These are phyloP conservation scores for Dolichomitus sp. DNA, from an alignment of 2,888 invertebrate species.

Conservation along the genomic window DNA sequence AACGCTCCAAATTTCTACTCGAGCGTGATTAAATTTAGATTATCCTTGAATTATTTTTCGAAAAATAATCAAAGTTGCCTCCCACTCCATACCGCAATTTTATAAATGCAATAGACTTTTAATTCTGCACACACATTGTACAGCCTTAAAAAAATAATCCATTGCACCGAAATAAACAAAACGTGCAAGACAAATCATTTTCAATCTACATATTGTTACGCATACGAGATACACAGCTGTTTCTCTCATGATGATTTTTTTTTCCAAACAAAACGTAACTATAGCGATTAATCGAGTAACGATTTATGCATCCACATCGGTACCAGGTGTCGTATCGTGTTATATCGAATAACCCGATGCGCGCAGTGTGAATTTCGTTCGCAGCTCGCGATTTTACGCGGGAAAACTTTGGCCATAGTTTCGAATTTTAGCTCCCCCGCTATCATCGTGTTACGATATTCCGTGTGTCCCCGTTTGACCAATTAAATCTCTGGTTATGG, in stretches of 20 bases:
- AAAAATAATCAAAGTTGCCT: neutral
- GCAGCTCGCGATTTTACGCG: conserved; percentile 24
- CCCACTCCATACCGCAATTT: neutral
- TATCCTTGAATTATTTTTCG: neutral
- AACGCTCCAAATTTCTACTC: no score
- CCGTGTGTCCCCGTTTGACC: conserved; percentile 37
- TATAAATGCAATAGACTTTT: neutral
- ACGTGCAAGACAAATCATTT: neutral
- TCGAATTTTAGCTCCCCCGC: conserved; percentile 19
- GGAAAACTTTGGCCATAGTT: conserved; percentile 13
- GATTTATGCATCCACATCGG: conserved; percentile 7
- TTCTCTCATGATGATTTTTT: neutral
- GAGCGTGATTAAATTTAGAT: no score
- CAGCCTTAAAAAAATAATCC: neutral
- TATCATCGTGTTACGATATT: conserved; percentile 26
- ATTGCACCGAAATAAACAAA: neutral
- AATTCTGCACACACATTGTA: neutral
- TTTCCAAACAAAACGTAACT: conserved; percentile 14
- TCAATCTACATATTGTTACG: neutral
- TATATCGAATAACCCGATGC: neutral
- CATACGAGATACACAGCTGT: neutral
- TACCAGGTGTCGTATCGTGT: neutral
- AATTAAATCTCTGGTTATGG: conserved; percentile 64
- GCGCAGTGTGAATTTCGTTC: conserved; percentile 1
- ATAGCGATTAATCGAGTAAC: conserved; percentile 18